A percentile compares a stretch with the other conserved stretches of the same genome.
Evolutionary conservation across 2,113 vertebrate genomes (phyloP).

Genomic region (Dipodomys merriami): DNA sequence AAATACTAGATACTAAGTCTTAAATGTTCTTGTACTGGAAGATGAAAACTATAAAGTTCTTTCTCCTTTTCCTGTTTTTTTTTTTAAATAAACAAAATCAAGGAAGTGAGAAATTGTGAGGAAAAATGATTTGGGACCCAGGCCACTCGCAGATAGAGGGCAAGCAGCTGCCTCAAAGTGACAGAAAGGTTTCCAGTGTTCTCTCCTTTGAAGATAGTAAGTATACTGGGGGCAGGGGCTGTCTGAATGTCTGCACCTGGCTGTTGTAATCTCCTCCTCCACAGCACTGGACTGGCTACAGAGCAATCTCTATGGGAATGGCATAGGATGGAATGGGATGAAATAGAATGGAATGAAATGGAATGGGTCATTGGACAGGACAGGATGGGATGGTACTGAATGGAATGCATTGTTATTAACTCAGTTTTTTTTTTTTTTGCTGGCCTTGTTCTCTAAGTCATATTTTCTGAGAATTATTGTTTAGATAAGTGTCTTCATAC

Average conservation of each 20-base stretch:
- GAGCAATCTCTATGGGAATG: background rate
- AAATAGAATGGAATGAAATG: background rate
- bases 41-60: background rate
- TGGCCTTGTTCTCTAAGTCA: constrained; percentile 18
- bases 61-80: constrained; percentile 14
- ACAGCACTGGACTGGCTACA: background rate
- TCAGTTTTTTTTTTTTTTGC: background rate
- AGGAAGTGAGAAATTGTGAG: background rate
- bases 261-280: background rate
- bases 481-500: background rate
- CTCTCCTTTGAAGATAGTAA: background rate
- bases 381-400: background rate
- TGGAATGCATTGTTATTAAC: background rate
- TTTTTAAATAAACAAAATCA: background rate
- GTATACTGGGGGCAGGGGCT: background rate
- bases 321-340: too few species aligned
- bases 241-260: background rate
- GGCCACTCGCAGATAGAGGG: background rate
- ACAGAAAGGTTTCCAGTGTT: background rate
- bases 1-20: constrained; percentile 5
- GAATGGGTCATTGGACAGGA: too few species aligned
- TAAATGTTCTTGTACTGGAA: constrained; percentile 11
- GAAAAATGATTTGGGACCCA: background rate
- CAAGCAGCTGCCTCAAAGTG: background rate
- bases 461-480: background rate